A percentile compares a stretch with the other conserved stretches of the same genome.
These are phyloP conservation scores for Promerops cafer DNA, from an alignment of 2,113 vertebrate genomes.

Conservation along the genomic window DNA sequence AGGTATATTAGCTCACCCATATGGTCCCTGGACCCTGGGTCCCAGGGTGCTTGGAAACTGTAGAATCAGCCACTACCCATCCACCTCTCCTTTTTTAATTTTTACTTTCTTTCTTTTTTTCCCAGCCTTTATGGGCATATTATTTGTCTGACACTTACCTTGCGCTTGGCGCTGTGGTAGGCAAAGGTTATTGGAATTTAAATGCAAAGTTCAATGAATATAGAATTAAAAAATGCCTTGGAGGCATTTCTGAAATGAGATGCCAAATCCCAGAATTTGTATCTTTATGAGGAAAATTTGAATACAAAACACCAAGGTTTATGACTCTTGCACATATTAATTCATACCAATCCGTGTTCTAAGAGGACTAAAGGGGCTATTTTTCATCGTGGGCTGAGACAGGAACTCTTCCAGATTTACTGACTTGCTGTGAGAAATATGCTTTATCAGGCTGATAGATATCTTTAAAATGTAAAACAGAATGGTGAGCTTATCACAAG, in stretches of 20 bases:
- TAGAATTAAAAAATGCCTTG: slow-evolving; percentile 27
- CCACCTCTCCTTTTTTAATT: neutral
- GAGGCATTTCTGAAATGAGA: neutral
- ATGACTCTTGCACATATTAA: slow-evolving; percentile 48
- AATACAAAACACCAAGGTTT: slow-evolving; percentile 38
- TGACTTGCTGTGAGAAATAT: slow-evolving; percentile 30
- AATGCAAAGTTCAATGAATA: slow-evolving; percentile 27
- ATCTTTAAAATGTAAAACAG: slow-evolving; percentile 71
- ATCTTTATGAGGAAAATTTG: slow-evolving; percentile 25
- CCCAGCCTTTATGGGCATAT: neutral
- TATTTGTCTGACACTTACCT: slow-evolving; percentile 12
- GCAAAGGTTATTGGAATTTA: slow-evolving; percentile 34
- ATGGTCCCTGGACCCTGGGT: neutral
- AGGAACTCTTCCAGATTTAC: slow-evolving; percentile 59
- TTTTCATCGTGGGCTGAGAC: slow-evolving; percentile 50
- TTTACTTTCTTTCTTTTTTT: neutral
- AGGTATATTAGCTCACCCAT: neutral
- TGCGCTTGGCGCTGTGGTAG: neutral
- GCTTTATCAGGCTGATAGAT: slow-evolving; percentile 50
- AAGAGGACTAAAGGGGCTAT: slow-evolving; percentile 45
- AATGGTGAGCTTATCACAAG: slow-evolving; percentile 22
- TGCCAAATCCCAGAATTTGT: slow-evolving; percentile 18
- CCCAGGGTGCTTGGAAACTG: neutral
- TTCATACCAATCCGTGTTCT: slow-evolving; percentile 30
- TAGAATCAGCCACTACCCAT: neutral